Evolutionary conservation across 2,888 invertebrate genomes (phyloP).

Genomic region (Dynastes tityus): DNA sequence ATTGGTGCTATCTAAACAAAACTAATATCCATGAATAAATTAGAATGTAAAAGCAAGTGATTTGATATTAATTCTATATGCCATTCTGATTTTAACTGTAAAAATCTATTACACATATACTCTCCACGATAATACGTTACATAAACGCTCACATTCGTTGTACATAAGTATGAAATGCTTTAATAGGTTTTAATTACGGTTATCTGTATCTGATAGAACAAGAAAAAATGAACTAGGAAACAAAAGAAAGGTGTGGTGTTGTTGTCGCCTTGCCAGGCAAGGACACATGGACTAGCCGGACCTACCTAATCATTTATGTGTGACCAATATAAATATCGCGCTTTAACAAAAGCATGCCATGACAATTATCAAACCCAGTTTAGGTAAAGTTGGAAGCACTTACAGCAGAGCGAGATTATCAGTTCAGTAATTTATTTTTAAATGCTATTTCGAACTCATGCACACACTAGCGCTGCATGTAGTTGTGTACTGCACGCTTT

Average conservation of each 20-base stretch:
- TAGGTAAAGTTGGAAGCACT: slow-evolving; percentile 36
- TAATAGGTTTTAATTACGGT: slow-evolving; percentile 20
- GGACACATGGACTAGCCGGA: slow-evolving; percentile 58
- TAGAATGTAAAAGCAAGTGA: slow-evolving; percentile 18
- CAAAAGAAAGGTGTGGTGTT: slow-evolving; percentile 52
- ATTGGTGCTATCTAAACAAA: neutral
- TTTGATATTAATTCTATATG: neutral
- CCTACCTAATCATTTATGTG: slow-evolving; percentile 56
- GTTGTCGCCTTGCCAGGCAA: slow-evolving; percentile 59
- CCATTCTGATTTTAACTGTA: slow-evolving; percentile 2
- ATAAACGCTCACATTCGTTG: neutral
- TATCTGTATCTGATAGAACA: slow-evolving; percentile 9
- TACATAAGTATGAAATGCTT: neutral
- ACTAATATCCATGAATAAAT: slow-evolving; percentile 22
- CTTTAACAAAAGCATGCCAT: slow-evolving; percentile 51
- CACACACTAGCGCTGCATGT: neutral
- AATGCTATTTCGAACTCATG: slow-evolving; percentile 5
- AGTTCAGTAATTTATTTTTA: slow-evolving; percentile 35
- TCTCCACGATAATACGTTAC: neutral
- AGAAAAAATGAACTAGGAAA: slow-evolving; percentile 48
- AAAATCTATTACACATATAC: neutral
- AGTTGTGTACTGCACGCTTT: too few species aligned
- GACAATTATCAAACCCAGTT: slow-evolving; percentile 47
- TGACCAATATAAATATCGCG: slow-evolving; percentile 56
- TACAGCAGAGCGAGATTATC: slow-evolving; percentile 25